A percentile compares a stretch with the other conserved stretches of the same genome.
Evolutionary conservation across 2,113 vertebrate genomes (phyloP).

Genomic region (Cyprinodon brontotheroides): DNA sequence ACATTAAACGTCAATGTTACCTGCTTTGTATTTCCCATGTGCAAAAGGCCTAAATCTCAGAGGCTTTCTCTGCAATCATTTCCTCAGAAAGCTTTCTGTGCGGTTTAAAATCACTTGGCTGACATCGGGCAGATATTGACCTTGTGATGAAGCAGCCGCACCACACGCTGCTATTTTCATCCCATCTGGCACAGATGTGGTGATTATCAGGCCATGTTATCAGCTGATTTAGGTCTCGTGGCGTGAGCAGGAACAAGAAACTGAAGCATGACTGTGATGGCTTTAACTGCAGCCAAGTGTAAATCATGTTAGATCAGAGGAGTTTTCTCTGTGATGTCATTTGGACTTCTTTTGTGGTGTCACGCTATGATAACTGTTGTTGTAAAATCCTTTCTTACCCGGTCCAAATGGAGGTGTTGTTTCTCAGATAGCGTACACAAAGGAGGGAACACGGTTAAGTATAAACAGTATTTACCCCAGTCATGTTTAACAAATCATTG

Average conservation of each 20-base stretch:
- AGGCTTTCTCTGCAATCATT: conserved; percentile 65
- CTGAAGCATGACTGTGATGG: background rate
- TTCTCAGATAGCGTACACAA: no score
- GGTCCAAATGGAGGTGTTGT: no score
- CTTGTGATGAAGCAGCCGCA: conserved; percentile 60
- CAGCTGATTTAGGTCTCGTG: conserved; percentile 32
- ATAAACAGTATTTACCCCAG: no score
- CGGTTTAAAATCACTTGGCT: conserved; percentile 59
- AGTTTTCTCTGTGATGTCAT: background rate
- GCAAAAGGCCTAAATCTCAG: conserved; percentile 48
- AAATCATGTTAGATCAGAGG: background rate
- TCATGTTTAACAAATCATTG: no score
- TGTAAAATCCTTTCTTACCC: no score
- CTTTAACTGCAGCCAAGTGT: background rate
- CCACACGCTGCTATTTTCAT: conserved; percentile 49
- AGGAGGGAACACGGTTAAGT: no score
- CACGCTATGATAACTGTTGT: background rate
- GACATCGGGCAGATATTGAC: conserved; percentile 64
- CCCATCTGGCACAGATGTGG: conserved; percentile 29
- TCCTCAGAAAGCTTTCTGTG: conserved; percentile 70
- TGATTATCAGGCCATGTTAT: conserved; percentile 33
- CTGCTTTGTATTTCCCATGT: conserved; percentile 64
- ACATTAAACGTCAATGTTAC: conserved; percentile 45
- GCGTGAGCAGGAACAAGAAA: conserved; percentile 5
- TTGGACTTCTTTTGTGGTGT: background rate